Evolutionary conservation across 2,797 vertebrate genomes (phyloP).

Genomic region (Rhynchotus rufescens): DNA sequence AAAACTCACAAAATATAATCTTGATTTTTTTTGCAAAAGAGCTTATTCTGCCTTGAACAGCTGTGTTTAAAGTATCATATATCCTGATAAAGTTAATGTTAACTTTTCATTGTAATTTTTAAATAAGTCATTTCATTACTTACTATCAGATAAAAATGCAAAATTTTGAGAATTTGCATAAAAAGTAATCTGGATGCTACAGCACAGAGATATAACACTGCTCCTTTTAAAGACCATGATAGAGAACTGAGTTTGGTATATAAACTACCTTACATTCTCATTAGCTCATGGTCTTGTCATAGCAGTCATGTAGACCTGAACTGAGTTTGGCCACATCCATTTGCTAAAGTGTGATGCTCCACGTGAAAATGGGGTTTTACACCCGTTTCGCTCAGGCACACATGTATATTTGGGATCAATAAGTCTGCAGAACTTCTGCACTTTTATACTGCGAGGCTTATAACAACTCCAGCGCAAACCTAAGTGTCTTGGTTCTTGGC

Average conservation of each 20-base stretch:
- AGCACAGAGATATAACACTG: neutral
- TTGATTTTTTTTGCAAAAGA: neutral
- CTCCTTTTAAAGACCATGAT: neutral
- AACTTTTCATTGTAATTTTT: neutral
- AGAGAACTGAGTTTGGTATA: neutral
- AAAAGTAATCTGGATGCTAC: neutral
- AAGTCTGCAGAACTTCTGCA: neutral
- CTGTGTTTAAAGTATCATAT: neutral
- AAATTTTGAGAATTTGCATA: neutral
- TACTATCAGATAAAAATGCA: neutral
- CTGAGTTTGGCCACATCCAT: neutral
- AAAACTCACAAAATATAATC: neutral
- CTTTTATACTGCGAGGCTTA: neutral
- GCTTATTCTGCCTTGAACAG: neutral
- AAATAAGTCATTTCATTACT: neutral
- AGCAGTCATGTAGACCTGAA: neutral
- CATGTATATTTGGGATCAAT: neutral
- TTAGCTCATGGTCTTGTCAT: neutral
- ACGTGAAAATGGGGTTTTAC: neutral
- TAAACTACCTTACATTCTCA: neutral
- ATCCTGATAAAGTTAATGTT: neutral
- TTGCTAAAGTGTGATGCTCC: neutral
- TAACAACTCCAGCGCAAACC: neutral
- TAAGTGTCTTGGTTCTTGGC: neutral
- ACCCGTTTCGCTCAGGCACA: neutral